Evolutionary conservation across 2,888 invertebrate species (phyloP), one percentile per base, ranked within the genome.

Genomic region (Meteorus cinctellus): DNA sequence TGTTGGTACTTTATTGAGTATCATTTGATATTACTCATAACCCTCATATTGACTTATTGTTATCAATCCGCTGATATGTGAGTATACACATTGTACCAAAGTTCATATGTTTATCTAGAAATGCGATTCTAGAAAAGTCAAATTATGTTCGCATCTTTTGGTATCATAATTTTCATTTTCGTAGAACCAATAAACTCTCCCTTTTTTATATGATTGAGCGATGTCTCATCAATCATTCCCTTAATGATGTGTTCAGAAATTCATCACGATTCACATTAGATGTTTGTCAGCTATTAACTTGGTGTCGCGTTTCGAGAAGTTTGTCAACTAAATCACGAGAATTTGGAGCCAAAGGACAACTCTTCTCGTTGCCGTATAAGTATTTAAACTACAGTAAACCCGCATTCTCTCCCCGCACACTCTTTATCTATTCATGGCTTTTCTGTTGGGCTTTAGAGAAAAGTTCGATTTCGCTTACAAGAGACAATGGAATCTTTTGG

Each of bases 401-500:
- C 41, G 41, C 12, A 41, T 41, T 41, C 8, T 8, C 8, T 12
- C 41, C 12, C 12, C 41, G 41, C 12, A 41, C 41, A 41, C 41
- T 41, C 12, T 41, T 12, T 12, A 41, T 41, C 2, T 12, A 41
- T 2, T 41, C 41, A 41, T 41, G 8, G 3, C 4, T 55, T 8
- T 19, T 19, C n/a, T 55, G 19, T 5, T 19, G 19, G 14, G 27
- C 14, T 31, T 29, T 31, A 16, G 16, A 29, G 62, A 31, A 62
- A 74, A 65, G 59, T 63, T 51, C 48, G 41, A 73, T 75, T 72
- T 75, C 72, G 60, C 68, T 74, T 70, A 68, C 66, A 51, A 62
- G 27, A 66, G 59, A 76, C 81, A 81, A 82, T 79, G 79, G 78
- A 71, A 79, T 63, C 70, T 69, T 51, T 62, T 63, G 24, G 70